Percentiles rank a stretch among this genome's conserved stretches.
These are phyloP conservation scores for Mya arenaria DNA, from an alignment of 1,140 invertebrate genomes.

Conservation along the genomic window DNA sequence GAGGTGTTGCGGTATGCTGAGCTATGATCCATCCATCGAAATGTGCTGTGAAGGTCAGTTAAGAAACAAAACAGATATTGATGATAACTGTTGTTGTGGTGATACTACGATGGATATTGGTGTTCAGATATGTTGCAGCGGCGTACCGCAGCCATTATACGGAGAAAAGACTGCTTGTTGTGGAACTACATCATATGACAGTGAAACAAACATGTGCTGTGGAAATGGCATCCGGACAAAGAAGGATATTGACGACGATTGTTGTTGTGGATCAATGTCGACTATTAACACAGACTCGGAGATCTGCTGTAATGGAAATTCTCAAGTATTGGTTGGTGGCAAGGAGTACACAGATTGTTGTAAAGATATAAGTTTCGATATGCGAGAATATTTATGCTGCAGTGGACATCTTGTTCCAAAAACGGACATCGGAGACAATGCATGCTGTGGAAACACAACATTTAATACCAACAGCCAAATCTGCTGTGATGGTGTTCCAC, in stretches of 20 bases:
- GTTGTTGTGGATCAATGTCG: conserved; percentile 18
- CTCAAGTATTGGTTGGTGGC: background rate
- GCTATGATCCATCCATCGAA: conserved; percentile 17
- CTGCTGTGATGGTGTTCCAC: conserved; percentile 9
- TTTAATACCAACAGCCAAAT: conserved; percentile 12
- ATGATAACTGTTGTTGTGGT: conserved; percentile 33
- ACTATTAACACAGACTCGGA: conserved; percentile 25
- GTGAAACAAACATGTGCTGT: conserved; percentile 7
- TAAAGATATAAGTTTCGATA: background rate
- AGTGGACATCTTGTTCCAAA: background rate
- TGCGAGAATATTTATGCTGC: background rate
- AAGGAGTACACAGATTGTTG: conserved; percentile 1
- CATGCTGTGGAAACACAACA: conserved; percentile 23
- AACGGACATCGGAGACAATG: background rate
- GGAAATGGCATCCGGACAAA: background rate
- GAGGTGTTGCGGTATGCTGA: background rate
- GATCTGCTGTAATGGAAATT: conserved; percentile 22
- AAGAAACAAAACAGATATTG: conserved; percentile 1
- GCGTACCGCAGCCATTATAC: background rate
- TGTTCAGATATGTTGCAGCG: conserved; percentile 25
- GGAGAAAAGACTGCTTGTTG: conserved; percentile 11
- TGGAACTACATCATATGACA: background rate
- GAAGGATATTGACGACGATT: conserved; percentile 1
- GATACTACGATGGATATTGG: conserved; percentile 12
- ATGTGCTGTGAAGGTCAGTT: conserved; percentile 28